Percentiles rank a stretch among this genome's conserved stretches.
These are phyloP conservation scores for Spisula subtruncata DNA, from an alignment of 2,888 invertebrate species.

Conservation along the genomic window DNA sequence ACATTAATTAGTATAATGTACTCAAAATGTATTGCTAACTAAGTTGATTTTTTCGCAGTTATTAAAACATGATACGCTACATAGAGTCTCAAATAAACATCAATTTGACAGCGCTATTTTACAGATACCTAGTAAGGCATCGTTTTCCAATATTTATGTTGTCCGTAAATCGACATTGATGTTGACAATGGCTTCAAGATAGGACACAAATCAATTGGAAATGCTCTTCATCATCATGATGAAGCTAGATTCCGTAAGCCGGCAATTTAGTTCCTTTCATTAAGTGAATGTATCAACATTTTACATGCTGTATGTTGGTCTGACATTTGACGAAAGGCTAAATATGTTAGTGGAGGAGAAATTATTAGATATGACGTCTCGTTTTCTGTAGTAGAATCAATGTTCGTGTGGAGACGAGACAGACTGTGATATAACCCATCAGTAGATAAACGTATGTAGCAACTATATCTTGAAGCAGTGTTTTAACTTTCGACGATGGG, in stretches of 20 bases:
- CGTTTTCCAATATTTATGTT: constrained; percentile 20
- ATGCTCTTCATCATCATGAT: neutral
- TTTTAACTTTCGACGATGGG: neutral
- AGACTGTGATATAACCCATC: neutral
- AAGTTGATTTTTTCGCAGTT: neutral
- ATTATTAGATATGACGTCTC: neutral
- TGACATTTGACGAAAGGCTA: neutral
- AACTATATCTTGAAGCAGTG: neutral
- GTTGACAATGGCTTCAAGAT: constrained; percentile 4
- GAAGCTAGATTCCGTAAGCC: neutral
- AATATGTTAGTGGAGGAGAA: neutral
- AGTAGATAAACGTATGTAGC: neutral
- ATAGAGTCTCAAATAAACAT: neutral
- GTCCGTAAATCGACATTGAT: constrained; percentile 9
- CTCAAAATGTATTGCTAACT: no score
- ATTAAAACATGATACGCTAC: no score
- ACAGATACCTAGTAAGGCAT: neutral
- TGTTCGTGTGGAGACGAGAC: neutral
- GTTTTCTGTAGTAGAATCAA: neutral
- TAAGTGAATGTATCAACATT: neutral
- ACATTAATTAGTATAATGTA: no score
- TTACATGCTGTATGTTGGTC: neutral
- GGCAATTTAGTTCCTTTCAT: constrained; percentile 3
- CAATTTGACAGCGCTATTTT: neutral
- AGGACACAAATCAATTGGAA: neutral